Conservation (phyloP, 1,140 invertebrate species). For the Drosophila subpulchrella region DNA sequence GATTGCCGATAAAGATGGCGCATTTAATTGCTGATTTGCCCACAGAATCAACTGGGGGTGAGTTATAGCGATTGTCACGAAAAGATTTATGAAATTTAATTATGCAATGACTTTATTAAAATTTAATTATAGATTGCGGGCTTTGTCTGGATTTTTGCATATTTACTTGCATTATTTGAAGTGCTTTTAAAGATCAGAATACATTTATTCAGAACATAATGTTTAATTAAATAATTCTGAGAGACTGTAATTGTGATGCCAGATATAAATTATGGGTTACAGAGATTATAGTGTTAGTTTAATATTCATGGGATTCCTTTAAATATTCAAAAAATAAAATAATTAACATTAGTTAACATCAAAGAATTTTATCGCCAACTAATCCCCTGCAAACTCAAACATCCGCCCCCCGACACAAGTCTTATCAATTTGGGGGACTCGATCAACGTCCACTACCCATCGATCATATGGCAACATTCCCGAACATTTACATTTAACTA, state of each 20-base stretch:
- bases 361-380: not conserved
- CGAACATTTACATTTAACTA: constrained; percentile 10
- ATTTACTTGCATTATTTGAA: constrained; percentile 2
- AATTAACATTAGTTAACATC: not conserved
- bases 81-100: constrained; percentile 31
- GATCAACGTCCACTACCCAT: constrained; percentile 32
- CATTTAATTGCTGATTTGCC: constrained; percentile 37
- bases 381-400: constrained; percentile 17
- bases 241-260: not conserved
- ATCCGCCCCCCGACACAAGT: constrained; percentile 17
- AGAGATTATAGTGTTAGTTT: not conserved
- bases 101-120: constrained; percentile 40
- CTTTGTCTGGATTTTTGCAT: constrained; percentile 10
- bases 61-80: constrained; percentile 22
- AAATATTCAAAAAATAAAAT: no score
- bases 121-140: constrained; percentile 22
- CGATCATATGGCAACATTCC: constrained; percentile 24
- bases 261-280: not conserved
- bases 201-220: constrained; percentile 3
- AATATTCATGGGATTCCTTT: not conserved
- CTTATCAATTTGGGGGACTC: constrained; percentile 17
- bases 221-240: not conserved
- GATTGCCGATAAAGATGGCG: constrained; percentile 34
- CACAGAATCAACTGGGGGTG: constrained; percentile 19
- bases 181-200: not conserved